phyloP scores from a whole-genome alignment of 2,113 vertebrate genomes.

The Xenus cinereus region DNA sequence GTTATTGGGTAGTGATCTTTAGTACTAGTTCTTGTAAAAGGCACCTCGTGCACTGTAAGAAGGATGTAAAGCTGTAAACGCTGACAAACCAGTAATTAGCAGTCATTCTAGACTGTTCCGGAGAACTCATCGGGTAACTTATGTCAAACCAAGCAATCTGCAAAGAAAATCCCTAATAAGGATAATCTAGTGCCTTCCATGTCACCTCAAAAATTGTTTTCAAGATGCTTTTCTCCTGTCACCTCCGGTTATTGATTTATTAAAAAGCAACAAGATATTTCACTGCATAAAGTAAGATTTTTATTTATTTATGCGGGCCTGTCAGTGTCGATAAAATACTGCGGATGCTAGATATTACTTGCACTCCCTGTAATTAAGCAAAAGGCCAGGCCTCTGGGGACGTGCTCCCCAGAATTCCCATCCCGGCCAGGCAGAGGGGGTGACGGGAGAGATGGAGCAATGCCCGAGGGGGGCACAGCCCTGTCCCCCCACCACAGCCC shows the following conservation, averaged over 20 bases:
- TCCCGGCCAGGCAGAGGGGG: neutral
- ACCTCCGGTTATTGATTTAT: slow-evolving; percentile 44
- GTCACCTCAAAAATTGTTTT: slow-evolving; percentile 12
- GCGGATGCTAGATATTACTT: neutral
- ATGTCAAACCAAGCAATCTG: slow-evolving; percentile 24
- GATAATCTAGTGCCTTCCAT: slow-evolving; percentile 13
- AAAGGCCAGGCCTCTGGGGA: neutral
- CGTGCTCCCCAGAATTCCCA: neutral
- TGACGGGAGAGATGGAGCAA: neutral
- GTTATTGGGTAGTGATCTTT: slow-evolving; percentile 24
- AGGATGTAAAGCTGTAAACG: slow-evolving; percentile 15
- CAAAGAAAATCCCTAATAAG: slow-evolving; percentile 49
- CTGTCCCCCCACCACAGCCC: fast-evolving
- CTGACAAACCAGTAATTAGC: slow-evolving; percentile 11
- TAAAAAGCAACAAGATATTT: slow-evolving; percentile 38
- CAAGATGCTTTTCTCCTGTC: neutral
- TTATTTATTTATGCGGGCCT: slow-evolving; percentile 48
- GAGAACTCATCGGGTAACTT: neutral
- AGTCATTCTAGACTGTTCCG: slow-evolving; percentile 12
- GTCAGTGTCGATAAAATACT: slow-evolving; percentile 40
- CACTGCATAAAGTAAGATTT: slow-evolving; percentile 2
- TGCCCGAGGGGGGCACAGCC: neutral
- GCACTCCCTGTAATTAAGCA: neutral
- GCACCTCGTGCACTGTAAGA: neutral
- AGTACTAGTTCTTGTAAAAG: neutral